Conservation (phyloP, 2,888 invertebrate species). For the Rhodophaea formosa region DNA sequence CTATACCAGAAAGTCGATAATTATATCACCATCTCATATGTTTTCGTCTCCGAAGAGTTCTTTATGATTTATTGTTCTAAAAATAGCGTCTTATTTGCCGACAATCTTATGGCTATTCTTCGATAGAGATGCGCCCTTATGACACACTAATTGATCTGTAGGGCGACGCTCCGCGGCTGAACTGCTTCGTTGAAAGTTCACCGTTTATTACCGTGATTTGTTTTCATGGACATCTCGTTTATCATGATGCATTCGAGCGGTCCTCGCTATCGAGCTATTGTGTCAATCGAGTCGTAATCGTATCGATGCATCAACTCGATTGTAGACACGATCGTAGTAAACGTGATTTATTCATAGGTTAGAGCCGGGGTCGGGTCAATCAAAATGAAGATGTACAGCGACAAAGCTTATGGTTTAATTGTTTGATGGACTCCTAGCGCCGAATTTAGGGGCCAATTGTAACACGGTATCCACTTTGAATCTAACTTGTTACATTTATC, state of each 20-base stretch:
- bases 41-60: too few species aligned
- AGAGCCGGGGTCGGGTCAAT: constrained; percentile 52
- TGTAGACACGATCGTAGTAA: constrained; percentile 20
- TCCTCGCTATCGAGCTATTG: constrained; percentile 1
- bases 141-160: constrained; percentile 23
- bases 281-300: constrained; percentile 25
- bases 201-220: constrained; percentile 15
- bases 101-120: too few species aligned
- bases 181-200: constrained; percentile 37
- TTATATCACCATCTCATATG: too few species aligned
- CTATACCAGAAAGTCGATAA: too few species aligned
- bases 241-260: constrained; percentile 14
- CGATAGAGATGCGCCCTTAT: background rate
- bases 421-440: constrained; percentile 20
- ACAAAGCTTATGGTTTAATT: constrained; percentile 37
- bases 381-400: constrained; percentile 40
- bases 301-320: constrained; percentile 29
- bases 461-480: too few species aligned
- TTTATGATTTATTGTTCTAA: too few species aligned
- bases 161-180: constrained; percentile 25
- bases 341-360: constrained; percentile 28
- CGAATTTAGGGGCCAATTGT: constrained; percentile 30
- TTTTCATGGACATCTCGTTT: constrained; percentile 19
- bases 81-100: too few species aligned
- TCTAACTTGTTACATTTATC: too few species aligned